phyloP scores from a whole-genome alignment of 2,888 invertebrate genomes.

The Microctonus aethiopoides region DNA sequence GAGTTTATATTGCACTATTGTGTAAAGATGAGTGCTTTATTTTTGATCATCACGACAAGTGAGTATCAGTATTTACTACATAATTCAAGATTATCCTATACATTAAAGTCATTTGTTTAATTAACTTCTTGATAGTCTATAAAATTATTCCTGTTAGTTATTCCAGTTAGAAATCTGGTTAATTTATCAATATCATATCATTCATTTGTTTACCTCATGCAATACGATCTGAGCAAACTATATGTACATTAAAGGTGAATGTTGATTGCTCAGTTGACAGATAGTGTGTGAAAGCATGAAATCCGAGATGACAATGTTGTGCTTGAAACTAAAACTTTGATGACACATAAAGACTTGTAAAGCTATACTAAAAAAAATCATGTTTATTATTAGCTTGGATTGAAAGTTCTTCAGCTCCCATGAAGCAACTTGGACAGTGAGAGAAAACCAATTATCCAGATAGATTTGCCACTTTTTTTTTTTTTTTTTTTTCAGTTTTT shows the following conservation, averaged over 20 bases:
- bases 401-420: neutral
- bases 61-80: neutral
- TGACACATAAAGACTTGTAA: neutral
- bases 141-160: neutral
- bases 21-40: neutral
- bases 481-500: neutral
- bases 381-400: neutral
- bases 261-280: neutral
- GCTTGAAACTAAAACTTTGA: neutral
- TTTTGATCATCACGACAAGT: slow-evolving; percentile 17
- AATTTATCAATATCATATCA: neutral
- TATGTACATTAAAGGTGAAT: neutral
- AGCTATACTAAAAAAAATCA: neutral
- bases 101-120: neutral
- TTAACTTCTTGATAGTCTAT: neutral
- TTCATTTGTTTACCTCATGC: neutral
- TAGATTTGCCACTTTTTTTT: slow-evolving; percentile 35
- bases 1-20: slow-evolving; percentile 23
- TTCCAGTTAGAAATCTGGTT: neutral
- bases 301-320: neutral
- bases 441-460: slow-evolving; percentile 50
- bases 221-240: neutral
- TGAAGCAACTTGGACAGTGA: slow-evolving; percentile 15
- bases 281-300: neutral
- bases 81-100: neutral